Evolutionary conservation across 2,888 invertebrate genomes (phyloP).

Genomic region (Stratiomys singularior): DNA sequence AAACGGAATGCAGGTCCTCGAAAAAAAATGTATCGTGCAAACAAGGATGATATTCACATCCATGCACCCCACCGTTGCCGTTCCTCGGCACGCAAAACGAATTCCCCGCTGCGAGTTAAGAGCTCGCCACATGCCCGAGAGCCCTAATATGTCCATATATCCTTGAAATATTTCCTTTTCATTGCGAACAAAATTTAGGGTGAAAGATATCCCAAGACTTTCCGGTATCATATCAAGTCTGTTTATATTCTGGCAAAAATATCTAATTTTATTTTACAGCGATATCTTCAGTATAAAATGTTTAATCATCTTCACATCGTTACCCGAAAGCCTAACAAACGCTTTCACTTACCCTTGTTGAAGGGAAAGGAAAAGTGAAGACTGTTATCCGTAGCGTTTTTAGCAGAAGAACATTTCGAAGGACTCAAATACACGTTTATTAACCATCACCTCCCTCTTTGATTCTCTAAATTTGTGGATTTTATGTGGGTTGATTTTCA

Average conservation of each 20-base stretch:
- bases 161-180: background rate
- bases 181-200: background rate
- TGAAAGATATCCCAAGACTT: background rate
- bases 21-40: slow-evolving; percentile 8
- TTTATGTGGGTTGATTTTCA: slow-evolving; percentile 10
- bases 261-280: background rate
- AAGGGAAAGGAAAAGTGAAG: background rate
- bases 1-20: background rate
- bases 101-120: slow-evolving; percentile 1
- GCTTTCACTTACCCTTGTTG: background rate
- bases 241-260: background rate
- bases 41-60: background rate
- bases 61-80: background rate
- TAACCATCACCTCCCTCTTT: too few relatives aligned
- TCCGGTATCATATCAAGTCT: background rate
- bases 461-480: background rate
- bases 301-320: slow-evolving; percentile 25
- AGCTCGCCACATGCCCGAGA: background rate
- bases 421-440: background rate
- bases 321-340: background rate
- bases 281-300: slow-evolving; percentile 21
- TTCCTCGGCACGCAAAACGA: slow-evolving; percentile 15
- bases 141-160: slow-evolving; percentile 3
- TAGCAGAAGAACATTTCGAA: background rate
- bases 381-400: background rate